Evolutionary conservation across 2,888 invertebrate genomes (phyloP).

Genomic region (Kryphioiulus occultus): DNA sequence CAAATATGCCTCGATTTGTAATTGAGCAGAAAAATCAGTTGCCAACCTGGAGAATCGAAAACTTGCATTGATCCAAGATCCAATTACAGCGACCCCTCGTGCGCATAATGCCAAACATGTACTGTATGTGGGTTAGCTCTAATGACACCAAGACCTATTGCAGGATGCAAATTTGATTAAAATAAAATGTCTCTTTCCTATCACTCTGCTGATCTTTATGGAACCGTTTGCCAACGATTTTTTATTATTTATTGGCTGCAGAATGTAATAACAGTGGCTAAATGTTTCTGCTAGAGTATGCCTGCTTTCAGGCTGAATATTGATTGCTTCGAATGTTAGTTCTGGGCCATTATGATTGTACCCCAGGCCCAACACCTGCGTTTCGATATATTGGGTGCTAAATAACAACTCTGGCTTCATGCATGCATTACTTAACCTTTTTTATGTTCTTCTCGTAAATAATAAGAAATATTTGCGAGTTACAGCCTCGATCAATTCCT

Average conservation of each 20-base stretch:
- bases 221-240: not conserved
- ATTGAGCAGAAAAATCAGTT: not conserved
- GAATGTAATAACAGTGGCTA: not conserved
- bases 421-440: slow-evolving; percentile 16
- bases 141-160: too few species aligned
- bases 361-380: slow-evolving; percentile 11
- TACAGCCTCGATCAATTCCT: not conserved
- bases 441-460: slow-evolving; percentile 10
- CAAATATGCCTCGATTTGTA: not conserved
- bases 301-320: not conserved
- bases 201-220: not conserved
- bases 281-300: not conserved
- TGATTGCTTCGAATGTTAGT: slow-evolving; percentile 16
- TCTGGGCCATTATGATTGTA: not conserved
- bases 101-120: too few species aligned
- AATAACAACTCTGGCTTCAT: not conserved
- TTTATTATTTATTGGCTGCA: not conserved
- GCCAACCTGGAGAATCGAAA: not conserved
- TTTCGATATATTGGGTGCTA: slow-evolving; percentile 18
- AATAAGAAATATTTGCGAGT: not conserved
- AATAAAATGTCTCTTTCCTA: not conserved
- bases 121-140: too few species aligned
- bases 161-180: too few species aligned
- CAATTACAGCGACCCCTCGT: too few species aligned
- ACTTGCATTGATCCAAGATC: not conserved